These are phyloP conservation scores for Latrodectus elegans DNA, from an alignment of 2,888 invertebrate species.

Conservation along the genomic window DNA sequence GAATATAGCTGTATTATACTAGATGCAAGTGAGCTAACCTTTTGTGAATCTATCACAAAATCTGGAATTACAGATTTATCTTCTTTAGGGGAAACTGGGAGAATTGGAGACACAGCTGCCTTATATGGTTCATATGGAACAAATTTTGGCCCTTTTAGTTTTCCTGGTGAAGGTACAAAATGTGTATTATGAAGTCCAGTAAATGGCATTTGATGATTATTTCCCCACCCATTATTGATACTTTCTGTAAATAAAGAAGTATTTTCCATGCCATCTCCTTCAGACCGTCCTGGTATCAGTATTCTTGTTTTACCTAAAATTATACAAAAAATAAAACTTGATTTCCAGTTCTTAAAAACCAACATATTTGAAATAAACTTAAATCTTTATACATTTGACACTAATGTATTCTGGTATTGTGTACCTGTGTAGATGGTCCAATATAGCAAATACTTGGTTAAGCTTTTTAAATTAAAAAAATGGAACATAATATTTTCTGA, in stretches of 20 bases:
- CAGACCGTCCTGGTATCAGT: constrained; percentile 49
- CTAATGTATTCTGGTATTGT: too few relatives aligned
- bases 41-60: constrained; percentile 35
- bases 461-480: too few relatives aligned
- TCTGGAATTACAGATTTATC: not conserved
- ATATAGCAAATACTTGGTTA: too few relatives aligned
- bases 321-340: not conserved
- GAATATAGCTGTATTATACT: constrained; percentile 30
- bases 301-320: constrained; percentile 46
- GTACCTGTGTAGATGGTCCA: too few relatives aligned
- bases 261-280: constrained; percentile 70
- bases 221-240: not conserved
- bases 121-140: constrained; percentile 92
- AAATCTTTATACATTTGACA: too few relatives aligned
- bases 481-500: too few relatives aligned
- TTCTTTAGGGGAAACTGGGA: constrained; percentile 75
- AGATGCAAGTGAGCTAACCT: constrained; percentile 39
- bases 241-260: constrained; percentile 1
- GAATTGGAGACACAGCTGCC: constrained; percentile 87
- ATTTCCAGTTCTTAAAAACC: not conserved
- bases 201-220: not conserved
- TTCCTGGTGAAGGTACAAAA: constrained; percentile 40
- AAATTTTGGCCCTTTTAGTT: constrained; percentile 83
- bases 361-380: not conserved
- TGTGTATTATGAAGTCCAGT: constrained; percentile 5